Conservation (phyloP, 2,797 vertebrate species). For the Botia kubotai region DNA sequence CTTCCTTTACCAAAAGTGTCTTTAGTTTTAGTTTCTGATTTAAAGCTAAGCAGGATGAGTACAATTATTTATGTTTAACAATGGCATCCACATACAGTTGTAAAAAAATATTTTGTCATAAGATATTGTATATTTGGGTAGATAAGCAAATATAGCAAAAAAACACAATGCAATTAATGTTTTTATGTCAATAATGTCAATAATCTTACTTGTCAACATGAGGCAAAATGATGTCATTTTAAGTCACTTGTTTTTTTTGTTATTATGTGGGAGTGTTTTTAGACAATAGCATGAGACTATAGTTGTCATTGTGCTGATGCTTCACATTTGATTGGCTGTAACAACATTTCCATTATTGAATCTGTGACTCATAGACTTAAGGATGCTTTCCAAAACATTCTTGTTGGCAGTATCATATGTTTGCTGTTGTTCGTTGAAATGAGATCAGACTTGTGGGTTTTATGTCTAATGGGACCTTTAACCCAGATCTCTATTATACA, state of each 20-base stretch:
- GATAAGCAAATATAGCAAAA: no score
- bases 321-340: no score
- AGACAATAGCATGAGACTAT: no score
- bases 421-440: slow-evolving; percentile 9
- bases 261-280: no score
- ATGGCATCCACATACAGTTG: not conserved
- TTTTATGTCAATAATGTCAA: no score
- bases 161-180: no score
- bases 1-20: slow-evolving; percentile 27
- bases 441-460: not conserved
- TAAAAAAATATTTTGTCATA: no score
- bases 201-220: no score
- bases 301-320: no score
- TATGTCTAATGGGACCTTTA: not conserved
- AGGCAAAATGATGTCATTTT: not conserved
- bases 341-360: slow-evolving; percentile 12
- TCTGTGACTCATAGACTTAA: slow-evolving; percentile 14
- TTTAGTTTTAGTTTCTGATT: slow-evolving; percentile 37
- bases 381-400: not conserved
- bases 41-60: not conserved
- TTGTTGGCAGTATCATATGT: not conserved
- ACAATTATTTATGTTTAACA: not conserved
- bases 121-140: no score
- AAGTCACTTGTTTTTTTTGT: not conserved
- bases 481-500: not conserved